Conservation (phyloP, 2,888 invertebrate species). For the Stenoptilia bipunctidactyla region DNA sequence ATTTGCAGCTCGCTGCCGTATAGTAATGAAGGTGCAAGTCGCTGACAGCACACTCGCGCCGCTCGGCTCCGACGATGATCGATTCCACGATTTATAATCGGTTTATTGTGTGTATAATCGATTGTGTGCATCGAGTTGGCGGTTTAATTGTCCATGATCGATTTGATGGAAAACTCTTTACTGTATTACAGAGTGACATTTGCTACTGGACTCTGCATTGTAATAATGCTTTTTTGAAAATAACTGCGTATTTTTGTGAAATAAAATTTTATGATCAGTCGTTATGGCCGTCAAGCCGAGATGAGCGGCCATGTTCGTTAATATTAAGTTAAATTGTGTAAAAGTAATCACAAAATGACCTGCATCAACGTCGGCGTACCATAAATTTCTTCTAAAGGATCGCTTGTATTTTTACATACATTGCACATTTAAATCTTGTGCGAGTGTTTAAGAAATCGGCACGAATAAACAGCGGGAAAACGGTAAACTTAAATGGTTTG, state of each 20-base stretch:
- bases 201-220: too few species aligned
- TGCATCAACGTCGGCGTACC: not conserved
- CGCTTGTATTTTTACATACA: not conserved
- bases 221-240: too few species aligned
- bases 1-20: slow-evolving; percentile 53
- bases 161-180: not conserved
- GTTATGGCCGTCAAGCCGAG: too few species aligned
- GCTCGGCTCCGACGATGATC: slow-evolving; percentile 34
- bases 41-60: slow-evolving; percentile 37
- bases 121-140: slow-evolving; percentile 23
- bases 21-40: slow-evolving; percentile 52
- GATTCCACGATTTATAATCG: slow-evolving; percentile 40
- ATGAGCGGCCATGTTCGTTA: too few species aligned
- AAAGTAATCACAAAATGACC: not conserved
- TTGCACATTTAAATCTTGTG: slow-evolving; percentile 6
- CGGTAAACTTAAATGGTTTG: slow-evolving; percentile 42
- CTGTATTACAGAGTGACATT: not conserved
- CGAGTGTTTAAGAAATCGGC: slow-evolving; percentile 1
- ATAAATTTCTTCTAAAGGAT: not conserved
- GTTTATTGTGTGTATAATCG: slow-evolving; percentile 34
- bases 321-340: too few species aligned
- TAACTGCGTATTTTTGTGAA: too few species aligned
- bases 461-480: slow-evolving; percentile 17
- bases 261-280: too few species aligned
- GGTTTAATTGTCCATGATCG: slow-evolving; percentile 10